Percentiles rank a stretch among this genome's conserved stretches.
These are phyloP conservation scores for Cetoscarus ocellatus DNA, from an alignment of 2,797 vertebrate genomes.

Conservation along the genomic window DNA sequence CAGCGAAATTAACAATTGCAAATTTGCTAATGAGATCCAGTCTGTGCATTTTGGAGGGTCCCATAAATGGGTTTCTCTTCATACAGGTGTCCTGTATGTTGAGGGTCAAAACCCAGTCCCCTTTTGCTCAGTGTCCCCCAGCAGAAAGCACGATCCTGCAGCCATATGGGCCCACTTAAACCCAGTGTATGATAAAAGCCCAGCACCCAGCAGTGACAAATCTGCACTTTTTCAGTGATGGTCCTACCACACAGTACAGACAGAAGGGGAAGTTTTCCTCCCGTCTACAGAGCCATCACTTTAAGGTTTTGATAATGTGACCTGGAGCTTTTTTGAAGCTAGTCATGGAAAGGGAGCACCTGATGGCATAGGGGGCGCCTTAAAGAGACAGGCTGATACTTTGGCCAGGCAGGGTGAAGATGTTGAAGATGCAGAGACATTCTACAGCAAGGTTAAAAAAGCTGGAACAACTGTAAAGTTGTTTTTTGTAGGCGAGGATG, in stretches of 20 bases:
- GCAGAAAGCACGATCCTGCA: not conserved
- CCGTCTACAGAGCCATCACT: too few relatives aligned
- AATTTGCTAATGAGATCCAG: constrained; percentile 2
- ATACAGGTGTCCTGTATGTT: not conserved
- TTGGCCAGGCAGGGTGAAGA: not conserved
- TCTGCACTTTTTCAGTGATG: not conserved
- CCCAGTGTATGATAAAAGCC: not conserved
- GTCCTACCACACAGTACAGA: not conserved
- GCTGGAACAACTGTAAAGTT: not conserved
- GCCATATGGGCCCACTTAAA: constrained; percentile 4
- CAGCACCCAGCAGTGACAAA: not conserved
- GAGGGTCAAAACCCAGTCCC: not conserved
- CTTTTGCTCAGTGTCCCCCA: constrained; percentile 11
- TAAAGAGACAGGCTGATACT: too few relatives aligned
- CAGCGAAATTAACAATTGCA: constrained; percentile 10
- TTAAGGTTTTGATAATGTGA: too few relatives aligned
- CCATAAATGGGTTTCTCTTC: not conserved
- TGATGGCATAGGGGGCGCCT: too few relatives aligned
- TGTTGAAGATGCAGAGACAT: not conserved
- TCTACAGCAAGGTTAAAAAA: not conserved
- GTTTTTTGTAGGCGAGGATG: constrained; percentile 1
- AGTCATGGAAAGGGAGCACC: too few relatives aligned
- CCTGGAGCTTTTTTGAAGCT: too few relatives aligned
- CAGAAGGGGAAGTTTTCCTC: not conserved
- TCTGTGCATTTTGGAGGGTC: constrained; percentile 5